A percentile compares a stretch with the other conserved stretches of the same genome.
These are phyloP conservation scores for Cantharis lateralis DNA, from an alignment of 2,888 invertebrate species.

Conservation along the genomic window DNA sequence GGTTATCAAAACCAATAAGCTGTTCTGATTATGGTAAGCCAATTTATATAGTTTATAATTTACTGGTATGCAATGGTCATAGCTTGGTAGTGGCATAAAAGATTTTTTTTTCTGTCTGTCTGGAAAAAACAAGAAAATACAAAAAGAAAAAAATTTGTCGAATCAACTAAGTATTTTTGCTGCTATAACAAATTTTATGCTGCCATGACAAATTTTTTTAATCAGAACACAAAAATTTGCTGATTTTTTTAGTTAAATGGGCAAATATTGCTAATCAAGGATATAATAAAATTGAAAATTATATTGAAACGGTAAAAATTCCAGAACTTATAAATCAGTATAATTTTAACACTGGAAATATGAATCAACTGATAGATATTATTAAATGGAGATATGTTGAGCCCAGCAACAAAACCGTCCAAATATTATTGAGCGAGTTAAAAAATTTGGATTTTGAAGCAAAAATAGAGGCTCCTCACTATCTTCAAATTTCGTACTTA, in stretches of 20 bases:
- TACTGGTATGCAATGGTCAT: too few relatives aligned
- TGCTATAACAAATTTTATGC: too few relatives aligned
- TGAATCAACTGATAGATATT: slow-evolving; percentile 52
- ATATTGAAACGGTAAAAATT: slow-evolving; percentile 63
- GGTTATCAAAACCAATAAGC: slow-evolving; percentile 64
- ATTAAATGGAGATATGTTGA: slow-evolving; percentile 65
- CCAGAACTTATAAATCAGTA: slow-evolving; percentile 62
- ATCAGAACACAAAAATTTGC: too few relatives aligned
- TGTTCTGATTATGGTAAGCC: slow-evolving; percentile 43
- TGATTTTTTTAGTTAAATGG: slow-evolving; percentile 60
- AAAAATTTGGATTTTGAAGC: slow-evolving; percentile 64
- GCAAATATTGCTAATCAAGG: slow-evolving; percentile 63
- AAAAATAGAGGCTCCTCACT: slow-evolving; percentile 62
- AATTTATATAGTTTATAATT: too few relatives aligned
- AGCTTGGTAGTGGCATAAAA: too few relatives aligned
- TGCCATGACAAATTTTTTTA: too few relatives aligned
- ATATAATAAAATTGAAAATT: slow-evolving; percentile 60
- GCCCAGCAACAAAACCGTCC: slow-evolving; percentile 51
- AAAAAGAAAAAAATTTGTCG: too few relatives aligned
- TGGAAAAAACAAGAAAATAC: too few relatives aligned
- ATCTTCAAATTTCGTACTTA: slow-evolving; percentile 56
- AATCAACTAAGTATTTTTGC: too few relatives aligned
- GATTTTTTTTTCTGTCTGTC: too few relatives aligned
- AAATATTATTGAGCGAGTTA: slow-evolving; percentile 56
- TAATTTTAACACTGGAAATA: slow-evolving; percentile 44